Base-by-base conservation (phyloP, 2,888 invertebrate species). In the Rhagonycha fulva region DNA sequence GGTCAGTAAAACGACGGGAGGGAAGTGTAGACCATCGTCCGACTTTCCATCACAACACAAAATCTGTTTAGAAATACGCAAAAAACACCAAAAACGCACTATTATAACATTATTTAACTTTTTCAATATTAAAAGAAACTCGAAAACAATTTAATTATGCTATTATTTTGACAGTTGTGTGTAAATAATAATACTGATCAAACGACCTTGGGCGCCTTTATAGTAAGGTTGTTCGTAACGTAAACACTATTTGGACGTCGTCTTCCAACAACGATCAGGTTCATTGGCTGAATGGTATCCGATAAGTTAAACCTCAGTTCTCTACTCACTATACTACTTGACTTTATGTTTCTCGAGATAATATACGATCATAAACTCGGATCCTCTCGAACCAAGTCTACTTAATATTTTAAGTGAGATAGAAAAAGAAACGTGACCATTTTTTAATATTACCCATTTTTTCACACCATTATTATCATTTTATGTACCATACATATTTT, bases 31-130 rank as follows among this genome's bases (percentile, higher is more conserved):
- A 82, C 81, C 79, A 81, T 82, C 82, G 82, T 82, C 82, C 84
- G 83, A 85, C 85, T 85, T 85, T 85, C 85, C 85, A 84, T 85
- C 84, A 84, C 82, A 81, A 81, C 81, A 84, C 84, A 85, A 87
- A 66, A 86, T 86, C 85, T 86, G 86, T 84, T 84, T 78, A 79
- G 76, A 84, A 84, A 83, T 83, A 83, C 74, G 82, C 81, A 73
- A 84, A 85, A 85, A 84, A 81, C 84, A 82, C 83, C 76, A 73
- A 80, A 83, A 82, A 76, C 74, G 76, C 80, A 77, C 81, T 80
- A 79, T 74, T 74, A 66, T n/a, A 66, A 66, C 68, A 62, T 63
- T 68, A 71, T 76, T 67, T 62, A 71, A 62, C 12, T 61, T 28
- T 11, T 24, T 11, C 14, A 60, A 62, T 66, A 63, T 14, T 1